Evolutionary conservation across 2,888 invertebrate species (phyloP).

Genomic region (Lymantria dispar): DNA sequence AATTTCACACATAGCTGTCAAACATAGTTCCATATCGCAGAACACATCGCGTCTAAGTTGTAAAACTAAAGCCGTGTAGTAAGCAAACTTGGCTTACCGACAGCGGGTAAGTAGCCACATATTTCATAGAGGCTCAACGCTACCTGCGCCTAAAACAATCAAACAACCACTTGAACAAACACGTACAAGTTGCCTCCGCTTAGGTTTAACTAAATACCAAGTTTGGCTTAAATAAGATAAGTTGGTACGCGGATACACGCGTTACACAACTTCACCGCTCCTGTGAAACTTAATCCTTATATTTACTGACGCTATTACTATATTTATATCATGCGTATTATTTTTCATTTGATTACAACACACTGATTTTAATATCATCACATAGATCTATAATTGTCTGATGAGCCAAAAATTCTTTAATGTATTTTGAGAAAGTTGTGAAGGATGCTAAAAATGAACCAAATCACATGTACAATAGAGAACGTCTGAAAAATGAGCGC

Average conservation of each 20-base stretch:
- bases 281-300: background rate
- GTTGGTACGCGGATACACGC: conserved; percentile 46
- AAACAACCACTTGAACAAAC: conserved; percentile 67
- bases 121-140: conserved; percentile 70
- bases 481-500: too few relatives aligned
- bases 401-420: too few relatives aligned
- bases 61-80: conserved; percentile 63
- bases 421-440: too few relatives aligned
- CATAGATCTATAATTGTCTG: too few relatives aligned
- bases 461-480: too few relatives aligned
- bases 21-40: conserved; percentile 24
- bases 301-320: background rate
- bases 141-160: conserved; percentile 80
- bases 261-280: conserved; percentile 1
- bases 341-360: too few relatives aligned
- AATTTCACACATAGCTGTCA: conserved; percentile 19
- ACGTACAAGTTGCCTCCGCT: conserved; percentile 55
- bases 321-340: too few relatives aligned
- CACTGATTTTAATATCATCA: too few relatives aligned
- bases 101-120: conserved; percentile 69
- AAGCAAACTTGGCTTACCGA: conserved; percentile 70
- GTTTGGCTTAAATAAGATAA: conserved; percentile 75
- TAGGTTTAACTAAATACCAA: conserved; percentile 77
- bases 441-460: too few relatives aligned
- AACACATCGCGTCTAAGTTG: conserved; percentile 51